Base-by-base conservation (phyloP, 2,888 invertebrate genomes). In the Chelonus formosanus region DNA sequence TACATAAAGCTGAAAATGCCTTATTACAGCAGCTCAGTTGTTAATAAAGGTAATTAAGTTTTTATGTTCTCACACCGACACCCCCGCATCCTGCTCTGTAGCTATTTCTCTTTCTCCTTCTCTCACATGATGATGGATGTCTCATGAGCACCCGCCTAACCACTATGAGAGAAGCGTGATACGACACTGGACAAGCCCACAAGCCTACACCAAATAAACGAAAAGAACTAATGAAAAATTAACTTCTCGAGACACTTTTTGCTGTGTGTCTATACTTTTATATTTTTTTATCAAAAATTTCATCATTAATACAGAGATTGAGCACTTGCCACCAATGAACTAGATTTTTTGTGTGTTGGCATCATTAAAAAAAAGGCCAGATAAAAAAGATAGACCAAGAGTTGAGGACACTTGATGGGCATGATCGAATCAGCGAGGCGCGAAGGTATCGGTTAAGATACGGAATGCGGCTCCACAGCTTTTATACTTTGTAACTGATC, bases 11-110 rank as follows among this genome's bases (percentile, higher is more conserved):
- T 31, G 36, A 43, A 32, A 43, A 40, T 43, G 44, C 31, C 8
- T 50, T n/a, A 32, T 34, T 53, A 61, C 53, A 44, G 61, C 61
- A 53, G 61, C 76, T 75, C 74, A 65, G 74, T 77, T 75, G 75
- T 80, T 83, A 83, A 83, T 81, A 80, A 83, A 82, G 76, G 81
- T 83, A 83, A 84, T 84, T 83, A 82, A 81, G 83, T 84, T 84
- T 84, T 83, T 83, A 78, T 78, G 76, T 75, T 73, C 75, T 76
- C 53, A 68, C 65, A 67, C 64, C 63, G 63, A 69, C 69, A 67
- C 73, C 69, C 69, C 67, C 69, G 57, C 72, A 36, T 45, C 3
- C 34, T 53, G 32, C 44, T 48, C 34, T 5, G 47, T 10, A 8
- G n/a, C 8, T 20, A 45, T 47, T n/a, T 4, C 52, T 53, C 59